Conservation (phyloP, 2,888 invertebrate genomes). For the Sinohyriopsis cumingii region DNA sequence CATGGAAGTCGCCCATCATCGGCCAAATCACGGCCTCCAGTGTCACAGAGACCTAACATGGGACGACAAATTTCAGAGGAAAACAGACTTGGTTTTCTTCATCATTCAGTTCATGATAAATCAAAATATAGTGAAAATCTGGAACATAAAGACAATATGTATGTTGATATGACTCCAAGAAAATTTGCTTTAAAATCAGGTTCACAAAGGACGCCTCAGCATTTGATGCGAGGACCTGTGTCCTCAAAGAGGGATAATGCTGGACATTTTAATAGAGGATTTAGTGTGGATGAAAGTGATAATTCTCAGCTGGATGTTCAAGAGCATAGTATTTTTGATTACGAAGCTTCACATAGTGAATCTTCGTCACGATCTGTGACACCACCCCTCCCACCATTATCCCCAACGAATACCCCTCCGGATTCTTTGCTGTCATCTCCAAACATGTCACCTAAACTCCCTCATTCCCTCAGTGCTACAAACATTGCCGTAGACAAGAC, state of each 20-base stretch:
- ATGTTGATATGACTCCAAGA: too few relatives aligned
- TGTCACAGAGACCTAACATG: constrained; percentile 5
- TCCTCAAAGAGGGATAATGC: constrained; percentile 6
- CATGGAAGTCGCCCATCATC: constrained; percentile 37
- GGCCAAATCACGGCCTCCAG: constrained; percentile 15
- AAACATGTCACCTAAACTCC: constrained; percentile 22
- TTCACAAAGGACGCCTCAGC: background rate
- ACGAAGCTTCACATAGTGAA: constrained; percentile 40
- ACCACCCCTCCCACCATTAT: constrained; percentile 58
- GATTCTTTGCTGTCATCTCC: constrained; percentile 38
- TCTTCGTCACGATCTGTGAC: constrained; percentile 55
- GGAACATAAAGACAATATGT: too few relatives aligned
- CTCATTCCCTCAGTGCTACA: constrained; percentile 39
- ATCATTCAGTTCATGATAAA: background rate
- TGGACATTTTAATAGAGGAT: constrained; percentile 14
- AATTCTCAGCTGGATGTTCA: constrained; percentile 24
- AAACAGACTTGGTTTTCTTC: background rate
- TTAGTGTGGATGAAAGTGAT: constrained; percentile 29
- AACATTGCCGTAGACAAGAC: constrained; percentile 35
- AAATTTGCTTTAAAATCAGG: too few relatives aligned
- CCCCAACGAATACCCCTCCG: constrained; percentile 51
- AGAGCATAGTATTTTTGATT: constrained; percentile 55
- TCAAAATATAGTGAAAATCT: too few relatives aligned
- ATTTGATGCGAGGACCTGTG: background rate
- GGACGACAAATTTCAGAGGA: constrained; percentile 11